A percentile compares a stretch with the other conserved stretches of the same genome.
These are phyloP conservation scores for Hippocampus zosterae DNA, from an alignment of 2,113 vertebrate genomes.

Conservation along the genomic window DNA sequence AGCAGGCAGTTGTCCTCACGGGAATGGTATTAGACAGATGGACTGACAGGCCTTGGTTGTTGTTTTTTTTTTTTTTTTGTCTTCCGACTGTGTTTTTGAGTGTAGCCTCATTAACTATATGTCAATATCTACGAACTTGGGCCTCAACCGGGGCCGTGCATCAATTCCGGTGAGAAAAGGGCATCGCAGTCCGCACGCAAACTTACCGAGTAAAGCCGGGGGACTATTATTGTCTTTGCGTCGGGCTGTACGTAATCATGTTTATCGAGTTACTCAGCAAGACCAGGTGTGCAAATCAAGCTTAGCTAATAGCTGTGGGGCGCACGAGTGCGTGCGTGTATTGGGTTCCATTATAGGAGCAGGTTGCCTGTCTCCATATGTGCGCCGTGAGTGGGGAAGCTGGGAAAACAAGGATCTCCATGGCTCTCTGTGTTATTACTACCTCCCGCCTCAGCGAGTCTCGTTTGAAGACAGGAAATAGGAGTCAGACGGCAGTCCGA, in stretches of 20 bases:
- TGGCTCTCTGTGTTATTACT: slow-evolving; percentile 78
- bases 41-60: slow-evolving; percentile 15
- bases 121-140: neutral
- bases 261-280: slow-evolving; percentile 56
- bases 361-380: slow-evolving; percentile 71
- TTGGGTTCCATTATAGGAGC: slow-evolving; percentile 67
- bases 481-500: slow-evolving; percentile 80
- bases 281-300: slow-evolving; percentile 68
- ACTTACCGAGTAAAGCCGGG: slow-evolving; percentile 15
- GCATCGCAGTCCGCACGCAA: slow-evolving; percentile 19
- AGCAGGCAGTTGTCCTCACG: slow-evolving; percentile 18
- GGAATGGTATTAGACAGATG: slow-evolving; percentile 32
- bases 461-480: slow-evolving; percentile 89
- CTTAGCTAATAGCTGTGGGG: slow-evolving; percentile 63
- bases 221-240: neutral
- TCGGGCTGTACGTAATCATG: slow-evolving; percentile 2
- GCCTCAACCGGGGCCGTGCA: slow-evolving; percentile 9
- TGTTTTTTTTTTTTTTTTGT: no score
- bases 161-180: neutral
- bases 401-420: slow-evolving; percentile 78
- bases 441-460: slow-evolving; percentile 72
- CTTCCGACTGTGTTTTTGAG: neutral
- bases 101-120: neutral
- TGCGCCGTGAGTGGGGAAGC: slow-evolving; percentile 66
- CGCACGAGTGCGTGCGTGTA: slow-evolving; percentile 50